Percentiles rank a stretch among this genome's conserved stretches.
phyloP scores from a whole-genome alignment of 2,888 invertebrate genomes.

The Tipula confusa region DNA sequence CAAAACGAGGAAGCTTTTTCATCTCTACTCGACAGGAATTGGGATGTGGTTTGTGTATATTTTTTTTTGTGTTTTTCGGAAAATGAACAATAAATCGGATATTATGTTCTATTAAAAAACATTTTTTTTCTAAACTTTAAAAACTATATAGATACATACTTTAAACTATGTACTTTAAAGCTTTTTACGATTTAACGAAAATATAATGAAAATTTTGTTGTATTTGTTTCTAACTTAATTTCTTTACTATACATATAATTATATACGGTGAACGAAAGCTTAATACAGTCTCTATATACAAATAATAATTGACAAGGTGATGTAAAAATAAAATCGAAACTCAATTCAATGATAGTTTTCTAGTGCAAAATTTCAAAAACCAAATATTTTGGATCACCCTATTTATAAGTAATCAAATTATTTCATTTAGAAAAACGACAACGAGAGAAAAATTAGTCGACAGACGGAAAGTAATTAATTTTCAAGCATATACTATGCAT shows the following conservation, averaged over 20 bases:
- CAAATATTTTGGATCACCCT: too few relatives aligned
- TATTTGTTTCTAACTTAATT: neutral
- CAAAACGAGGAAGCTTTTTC: neutral
- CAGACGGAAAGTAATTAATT: too few relatives aligned
- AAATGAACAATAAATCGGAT: neutral
- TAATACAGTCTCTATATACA: neutral
- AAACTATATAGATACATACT: too few relatives aligned
- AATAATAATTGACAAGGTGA: too few relatives aligned
- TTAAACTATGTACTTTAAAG: too few relatives aligned
- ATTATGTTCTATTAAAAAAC: neutral
- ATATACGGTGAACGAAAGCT: neutral
- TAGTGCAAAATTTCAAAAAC: too few relatives aligned
- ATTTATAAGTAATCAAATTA: too few relatives aligned
- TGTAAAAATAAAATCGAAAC: too few relatives aligned
- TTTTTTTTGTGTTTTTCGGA: neutral
- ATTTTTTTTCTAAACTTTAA: neutral
- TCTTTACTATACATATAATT: neutral
- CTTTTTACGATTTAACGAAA: neutral
- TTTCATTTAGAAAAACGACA: too few relatives aligned
- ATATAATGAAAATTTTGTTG: neutral
- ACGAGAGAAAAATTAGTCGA: too few relatives aligned
- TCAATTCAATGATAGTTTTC: too few relatives aligned
- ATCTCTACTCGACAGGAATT: neutral
- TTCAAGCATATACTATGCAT: too few relatives aligned
- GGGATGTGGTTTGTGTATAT: neutral